Evolutionary conservation across 2,888 invertebrate genomes (phyloP), one percentile per base, ranked within the genome.

Genomic region (Lepas anatifera): DNA sequence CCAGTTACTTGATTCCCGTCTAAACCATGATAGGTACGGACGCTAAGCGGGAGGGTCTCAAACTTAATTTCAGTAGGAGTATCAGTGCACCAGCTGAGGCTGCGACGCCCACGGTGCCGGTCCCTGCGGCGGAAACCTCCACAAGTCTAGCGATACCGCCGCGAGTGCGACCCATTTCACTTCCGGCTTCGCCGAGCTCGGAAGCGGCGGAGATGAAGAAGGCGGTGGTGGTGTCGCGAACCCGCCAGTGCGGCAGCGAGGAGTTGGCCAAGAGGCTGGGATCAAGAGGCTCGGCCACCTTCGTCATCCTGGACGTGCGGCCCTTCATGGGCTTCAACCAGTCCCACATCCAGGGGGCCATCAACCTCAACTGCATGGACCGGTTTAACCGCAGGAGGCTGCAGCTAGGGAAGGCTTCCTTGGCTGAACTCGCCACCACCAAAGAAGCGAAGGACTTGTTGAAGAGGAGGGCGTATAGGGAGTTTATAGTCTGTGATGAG

Each of bases 341-440:
- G 73, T 85, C 85, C 77, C 89, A 89, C 79, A 85, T 89, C 73
- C 81, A 83, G 71, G 87, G 87, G 50, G 85, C 87, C 35, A 84
- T 87, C 76, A 89, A 89, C 79, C 84, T 89, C 73, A 87, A 87
- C 78, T 88, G 88, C 77, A 84, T 86, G 46, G 88, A 88, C 78
- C 82, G 87, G 67, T 86, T 87, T 78, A 87, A 87, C 77, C 82
- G 87, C 71, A 82, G 86, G 73, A 80, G 88, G 39, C 80, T 89
- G 73, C 86, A 87, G 76, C 84, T 85, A 76, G 87, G 87, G 18
- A 86, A 86, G 76, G 86, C 86, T 16, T 83, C 83, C 4, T 78
- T 88, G 32, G 84, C 86, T 68, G 88, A 89, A 78, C 79, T 89
- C 73, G 86, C 87, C 39, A 84, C 85, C 35, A 84, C 85, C 10